Evolutionary conservation across 1,140 invertebrate genomes (phyloP), one percentile per base, ranked within the genome.

Genomic region (Drosophila arawakana): DNA sequence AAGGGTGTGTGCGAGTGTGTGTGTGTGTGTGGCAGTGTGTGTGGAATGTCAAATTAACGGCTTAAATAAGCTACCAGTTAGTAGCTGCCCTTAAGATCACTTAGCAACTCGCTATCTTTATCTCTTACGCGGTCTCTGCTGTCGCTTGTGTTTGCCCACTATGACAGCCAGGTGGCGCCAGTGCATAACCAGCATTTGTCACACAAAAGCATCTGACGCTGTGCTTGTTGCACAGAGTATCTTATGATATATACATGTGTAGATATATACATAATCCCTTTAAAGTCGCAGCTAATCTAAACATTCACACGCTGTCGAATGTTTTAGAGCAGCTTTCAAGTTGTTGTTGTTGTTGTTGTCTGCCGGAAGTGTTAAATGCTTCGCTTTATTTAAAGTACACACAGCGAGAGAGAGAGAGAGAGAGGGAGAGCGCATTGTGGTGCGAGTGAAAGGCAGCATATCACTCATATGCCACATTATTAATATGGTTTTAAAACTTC

Each of bases 311-410:
- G 84, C 78, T 84, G 70, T 82, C 66, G 71, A 71, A 67, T 71
- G 65, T 49, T 78, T 68, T 65, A 58, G 43, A 68, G 54, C 69
- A 41, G 68, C 47, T 70, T 73, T 75, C 44, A 25, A 60, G 49
- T 55, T 71, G 59, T 59, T 75, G 65, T 49, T 73, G 60, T 65
- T 65, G 76, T 72, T 71, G 61, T 60, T 73, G 82, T 88, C 81
- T 81, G 84, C 84, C 84, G 84, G 84, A 88, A 88, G 84, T 88
- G 84, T 88, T 88, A 88, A 88, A 89, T 84, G 80, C 84, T 88
- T 88, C 78, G 84, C 80, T 89, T 88, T 89, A 88, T 89, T 88
- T 89, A 78, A 84, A 88, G 72, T 80, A 84, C 67, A 81, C 76
- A 77, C 47, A 73, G 44, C 47, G 46, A 37, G 18, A 57, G 59